A percentile compares a stretch with the other conserved stretches of the same genome.
These are phyloP conservation scores for Patagioenas fasciata DNA, from an alignment of 2,113 vertebrate genomes.

Conservation along the genomic window DNA sequence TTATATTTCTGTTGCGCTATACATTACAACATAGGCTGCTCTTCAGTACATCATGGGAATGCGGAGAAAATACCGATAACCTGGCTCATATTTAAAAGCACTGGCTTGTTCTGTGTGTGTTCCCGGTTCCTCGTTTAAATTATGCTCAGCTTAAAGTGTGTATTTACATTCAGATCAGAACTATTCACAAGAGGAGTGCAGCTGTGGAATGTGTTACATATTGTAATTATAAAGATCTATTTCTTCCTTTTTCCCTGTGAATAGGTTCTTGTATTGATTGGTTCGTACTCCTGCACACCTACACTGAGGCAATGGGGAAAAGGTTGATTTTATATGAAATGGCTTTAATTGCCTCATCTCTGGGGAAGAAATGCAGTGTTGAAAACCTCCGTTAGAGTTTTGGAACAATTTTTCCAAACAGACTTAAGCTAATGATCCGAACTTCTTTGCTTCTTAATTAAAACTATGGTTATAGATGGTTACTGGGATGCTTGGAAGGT, in stretches of 20 bases:
- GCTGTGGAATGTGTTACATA: conserved; percentile 26
- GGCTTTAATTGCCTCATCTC: conserved; percentile 73
- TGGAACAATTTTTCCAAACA: conserved; percentile 42
- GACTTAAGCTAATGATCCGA: conserved; percentile 22
- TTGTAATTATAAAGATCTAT: conserved; percentile 58
- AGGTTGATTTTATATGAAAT: conserved; percentile 68
- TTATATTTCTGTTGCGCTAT: background rate
- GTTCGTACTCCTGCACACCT: conserved; percentile 55
- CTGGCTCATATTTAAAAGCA: background rate
- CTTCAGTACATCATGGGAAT: background rate
- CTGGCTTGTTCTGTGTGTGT: background rate
- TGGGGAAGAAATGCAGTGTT: conserved; percentile 63
- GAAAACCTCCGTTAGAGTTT: conserved; percentile 64
- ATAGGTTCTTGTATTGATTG: conserved; percentile 64
- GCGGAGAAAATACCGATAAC: background rate
- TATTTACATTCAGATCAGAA: conserved; percentile 58
- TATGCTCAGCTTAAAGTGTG: conserved; percentile 26
- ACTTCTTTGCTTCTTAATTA: conserved; percentile 45
- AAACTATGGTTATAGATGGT: background rate
- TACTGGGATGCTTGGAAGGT: background rate
- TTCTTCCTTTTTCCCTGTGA: conserved; percentile 18
- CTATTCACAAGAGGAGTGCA: conserved; percentile 29
- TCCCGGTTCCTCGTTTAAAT: conserved; percentile 28
- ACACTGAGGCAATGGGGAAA: conserved; percentile 26
- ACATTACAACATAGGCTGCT: background rate